Evolutionary conservation across 2,113 vertebrate species (phyloP).

Genomic region (Cyprinus carpio): DNA sequence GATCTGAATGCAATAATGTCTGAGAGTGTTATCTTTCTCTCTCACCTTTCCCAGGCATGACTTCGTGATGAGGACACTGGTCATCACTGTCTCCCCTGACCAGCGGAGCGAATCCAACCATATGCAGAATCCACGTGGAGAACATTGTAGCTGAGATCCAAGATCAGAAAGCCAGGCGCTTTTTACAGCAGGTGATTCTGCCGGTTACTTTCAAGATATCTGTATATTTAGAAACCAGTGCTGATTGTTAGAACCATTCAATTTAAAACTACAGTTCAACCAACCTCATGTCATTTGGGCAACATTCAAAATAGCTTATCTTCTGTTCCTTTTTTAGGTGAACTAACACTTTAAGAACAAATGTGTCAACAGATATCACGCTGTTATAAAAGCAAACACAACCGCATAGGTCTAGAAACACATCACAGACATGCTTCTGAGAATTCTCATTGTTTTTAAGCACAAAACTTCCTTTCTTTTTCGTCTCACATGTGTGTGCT

Average conservation of each 20-base stretch:
- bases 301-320: background rate
- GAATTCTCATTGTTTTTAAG: background rate
- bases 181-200: background rate
- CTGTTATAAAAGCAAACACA: background rate
- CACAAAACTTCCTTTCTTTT: background rate
- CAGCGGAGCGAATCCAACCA: background rate
- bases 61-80: background rate
- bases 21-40: background rate
- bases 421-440: background rate
- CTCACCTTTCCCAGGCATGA: slow-evolving; percentile 2
- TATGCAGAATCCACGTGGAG: background rate
- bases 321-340: background rate
- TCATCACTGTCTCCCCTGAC: background rate
- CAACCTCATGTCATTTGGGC: background rate
- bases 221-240: background rate
- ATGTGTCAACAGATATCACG: background rate
- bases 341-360: background rate
- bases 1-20: background rate
- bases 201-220: background rate
- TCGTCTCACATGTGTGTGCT: background rate
- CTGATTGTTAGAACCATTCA: background rate
- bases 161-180: background rate
- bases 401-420: no score
- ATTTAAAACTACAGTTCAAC: background rate
- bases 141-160: slow-evolving; percentile 11